Conservation (phyloP, 2,113 vertebrate genomes). For the Monopterus albus region DNA sequence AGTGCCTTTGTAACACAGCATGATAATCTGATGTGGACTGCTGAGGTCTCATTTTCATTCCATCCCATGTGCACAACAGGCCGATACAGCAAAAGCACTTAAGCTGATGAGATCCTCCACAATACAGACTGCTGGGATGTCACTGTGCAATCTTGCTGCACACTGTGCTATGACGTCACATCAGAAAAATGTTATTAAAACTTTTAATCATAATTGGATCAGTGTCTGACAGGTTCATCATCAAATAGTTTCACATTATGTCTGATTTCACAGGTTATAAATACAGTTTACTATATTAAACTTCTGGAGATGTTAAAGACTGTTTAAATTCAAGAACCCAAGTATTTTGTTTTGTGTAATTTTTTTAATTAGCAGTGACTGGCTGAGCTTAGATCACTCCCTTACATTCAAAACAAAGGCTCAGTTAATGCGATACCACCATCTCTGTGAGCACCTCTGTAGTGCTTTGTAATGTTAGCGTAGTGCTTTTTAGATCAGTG, state of each 20-base stretch:
- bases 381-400: constrained; percentile 10
- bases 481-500: constrained; percentile 44
- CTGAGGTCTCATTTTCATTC: constrained; percentile 42
- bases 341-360: neutral
- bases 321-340: no score
- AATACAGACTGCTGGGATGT: constrained; percentile 42
- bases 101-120: constrained; percentile 64
- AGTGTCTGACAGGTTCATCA: neutral
- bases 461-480: constrained; percentile 36
- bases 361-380: neutral
- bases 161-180: constrained; percentile 51
- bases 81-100: constrained; percentile 70
- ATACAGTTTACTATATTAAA: neutral
- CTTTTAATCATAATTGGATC: constrained; percentile 21
- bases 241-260: neutral
- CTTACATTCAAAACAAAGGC: constrained; percentile 37
- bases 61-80: constrained; percentile 20
- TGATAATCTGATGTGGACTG: constrained; percentile 48
- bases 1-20: constrained; percentile 1
- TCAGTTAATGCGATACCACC: constrained; percentile 30
- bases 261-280: neutral
- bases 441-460: constrained; percentile 10
- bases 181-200: constrained; percentile 3
- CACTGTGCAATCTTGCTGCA: constrained; percentile 34
- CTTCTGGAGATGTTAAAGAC: no score